Conservation (phyloP, 2,888 invertebrate genomes). For the Mantis religiosa region DNA sequence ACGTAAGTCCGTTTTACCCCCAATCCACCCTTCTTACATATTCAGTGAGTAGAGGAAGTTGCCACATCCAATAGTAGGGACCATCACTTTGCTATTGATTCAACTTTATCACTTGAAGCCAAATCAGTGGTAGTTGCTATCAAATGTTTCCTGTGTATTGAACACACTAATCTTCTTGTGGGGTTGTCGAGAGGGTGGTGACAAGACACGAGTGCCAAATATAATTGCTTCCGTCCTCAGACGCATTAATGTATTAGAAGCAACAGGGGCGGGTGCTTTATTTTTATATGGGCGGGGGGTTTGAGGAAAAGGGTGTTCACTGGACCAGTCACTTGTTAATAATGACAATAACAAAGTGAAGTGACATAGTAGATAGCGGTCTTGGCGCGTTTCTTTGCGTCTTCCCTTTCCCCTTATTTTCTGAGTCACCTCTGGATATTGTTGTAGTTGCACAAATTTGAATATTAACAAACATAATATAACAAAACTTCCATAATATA, state of each 20-base stretch:
- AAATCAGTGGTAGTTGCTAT: background rate
- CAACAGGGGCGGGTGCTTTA: background rate
- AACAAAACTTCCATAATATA: too few species aligned
- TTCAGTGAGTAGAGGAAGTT: background rate
- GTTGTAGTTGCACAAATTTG: too few species aligned
- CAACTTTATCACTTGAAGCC: background rate
- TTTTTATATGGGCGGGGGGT: background rate
- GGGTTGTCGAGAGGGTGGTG: background rate
- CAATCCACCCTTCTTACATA: too few species aligned
- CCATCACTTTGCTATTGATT: background rate
- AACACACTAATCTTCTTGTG: background rate
- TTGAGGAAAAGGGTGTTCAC: background rate
- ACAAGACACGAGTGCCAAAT: background rate
- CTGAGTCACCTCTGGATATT: background rate
- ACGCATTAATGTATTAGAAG: constrained; percentile 21
- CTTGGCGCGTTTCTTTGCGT: background rate
- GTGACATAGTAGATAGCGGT: background rate
- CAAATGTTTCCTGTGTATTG: constrained; percentile 11
- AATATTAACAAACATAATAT: too few species aligned
- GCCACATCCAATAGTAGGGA: background rate
- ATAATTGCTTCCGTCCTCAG: constrained; percentile 23
- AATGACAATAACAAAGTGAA: constrained; percentile 6
- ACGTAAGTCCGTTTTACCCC: too few species aligned
- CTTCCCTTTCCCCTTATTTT: background rate
- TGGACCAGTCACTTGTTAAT: constrained; percentile 26